A percentile compares a stretch with the other conserved stretches of the same genome.
These are phyloP conservation scores for Mormyrops boulengeri DNA, from an alignment of 2,797 vertebrate species.

Conservation along the genomic window DNA sequence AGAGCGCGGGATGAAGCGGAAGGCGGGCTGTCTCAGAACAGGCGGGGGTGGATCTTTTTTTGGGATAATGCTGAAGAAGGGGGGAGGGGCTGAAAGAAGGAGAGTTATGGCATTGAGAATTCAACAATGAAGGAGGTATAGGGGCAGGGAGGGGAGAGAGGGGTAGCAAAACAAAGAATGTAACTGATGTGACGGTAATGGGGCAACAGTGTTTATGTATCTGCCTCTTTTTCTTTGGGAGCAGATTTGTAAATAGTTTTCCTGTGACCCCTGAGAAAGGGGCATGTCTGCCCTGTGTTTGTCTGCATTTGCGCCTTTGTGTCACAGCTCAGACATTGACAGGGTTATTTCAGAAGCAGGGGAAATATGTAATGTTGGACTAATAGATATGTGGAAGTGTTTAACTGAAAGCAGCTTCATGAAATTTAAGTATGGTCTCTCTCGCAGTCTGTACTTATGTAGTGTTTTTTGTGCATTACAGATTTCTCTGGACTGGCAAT, in stretches of 20 bases:
- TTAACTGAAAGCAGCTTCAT: constrained; percentile 4
- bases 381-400: background rate
- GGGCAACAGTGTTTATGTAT: constrained; percentile 50
- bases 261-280: constrained; percentile 40
- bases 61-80: background rate
- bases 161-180: background rate
- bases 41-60: background rate
- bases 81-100: background rate
- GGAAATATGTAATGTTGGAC: background rate
- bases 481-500: background rate
- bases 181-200: constrained; percentile 25
- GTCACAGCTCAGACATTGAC: background rate
- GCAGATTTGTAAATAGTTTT: constrained; percentile 51
- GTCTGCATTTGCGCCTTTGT: background rate
- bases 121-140: background rate
- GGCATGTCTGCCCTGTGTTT: constrained; percentile 11
- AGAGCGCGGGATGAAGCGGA: background rate
- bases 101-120: background rate
- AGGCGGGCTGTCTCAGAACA: background rate
- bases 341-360: background rate
- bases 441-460: background rate
- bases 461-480: background rate
- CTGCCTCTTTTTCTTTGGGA: constrained; percentile 15
- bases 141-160: background rate
- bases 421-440: background rate